phyloP scores from a whole-genome alignment of 2,888 invertebrate species.

The Ceraclea dissimilis region DNA sequence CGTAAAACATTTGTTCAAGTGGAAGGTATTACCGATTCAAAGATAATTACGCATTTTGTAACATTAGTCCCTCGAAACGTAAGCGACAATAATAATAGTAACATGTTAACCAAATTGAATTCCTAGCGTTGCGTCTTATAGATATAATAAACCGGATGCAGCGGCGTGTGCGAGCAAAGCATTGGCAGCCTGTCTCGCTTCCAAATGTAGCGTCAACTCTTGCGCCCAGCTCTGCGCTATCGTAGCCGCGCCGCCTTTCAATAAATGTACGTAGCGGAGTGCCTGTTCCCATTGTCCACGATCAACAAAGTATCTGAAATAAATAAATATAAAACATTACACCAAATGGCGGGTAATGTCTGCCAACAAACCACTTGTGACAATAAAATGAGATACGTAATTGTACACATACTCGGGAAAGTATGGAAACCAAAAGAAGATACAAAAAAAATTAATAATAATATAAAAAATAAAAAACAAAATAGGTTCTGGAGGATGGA shows the following conservation, averaged over 20 bases:
- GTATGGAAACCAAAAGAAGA: no score
- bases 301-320: conserved; percentile 72
- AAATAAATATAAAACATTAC: background rate
- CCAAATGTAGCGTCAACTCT: conserved; percentile 73
- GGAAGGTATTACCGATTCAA: no score
- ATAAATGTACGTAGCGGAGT: conserved; percentile 75
- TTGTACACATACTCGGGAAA: background rate
- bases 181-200: conserved; percentile 85
- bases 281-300: conserved; percentile 82
- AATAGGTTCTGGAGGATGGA: no score
- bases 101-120: no score
- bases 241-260: conserved; percentile 80
- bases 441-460: background rate
- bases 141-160: conserved; percentile 53
- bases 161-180: conserved; percentile 85
- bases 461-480: background rate
- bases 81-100: no score
- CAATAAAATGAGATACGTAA: no score
- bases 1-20: no score
- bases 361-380: no score
- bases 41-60: no score
- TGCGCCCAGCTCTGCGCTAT: conserved; percentile 83
- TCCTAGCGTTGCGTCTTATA: conserved; percentile 10
- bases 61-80: no score
- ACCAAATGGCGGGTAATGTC: no score